Evolutionary conservation across 1,140 invertebrate species (phyloP), one percentile per base, ranked within the genome.

Genomic region (Aradophagus sp.): DNA sequence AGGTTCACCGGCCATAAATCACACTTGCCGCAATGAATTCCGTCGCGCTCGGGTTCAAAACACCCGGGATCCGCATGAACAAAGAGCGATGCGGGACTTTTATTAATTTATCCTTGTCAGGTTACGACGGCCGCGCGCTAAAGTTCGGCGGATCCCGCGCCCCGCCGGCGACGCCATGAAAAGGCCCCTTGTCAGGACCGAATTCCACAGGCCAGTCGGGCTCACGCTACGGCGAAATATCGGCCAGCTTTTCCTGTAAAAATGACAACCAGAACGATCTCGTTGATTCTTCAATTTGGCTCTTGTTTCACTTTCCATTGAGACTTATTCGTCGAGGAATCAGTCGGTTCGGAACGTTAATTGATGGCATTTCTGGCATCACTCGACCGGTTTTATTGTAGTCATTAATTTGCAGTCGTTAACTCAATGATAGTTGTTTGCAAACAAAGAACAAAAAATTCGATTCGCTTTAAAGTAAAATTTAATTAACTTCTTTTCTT

Each of bases 51-150:
- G 34, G 11, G 23, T 39, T 53, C 48, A 53, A 38, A 53, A 27
- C 19, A 31, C 23, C 12, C 19, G 20, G 5, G 7, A 19, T 15
- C 3, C 23, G 1, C 2, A 5, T 12, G 11, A 15, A 32, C 15
- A 27, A 45, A 2, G 15, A 17, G 23, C 31, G 14, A 45, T 17
- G 20, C 10, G n/a, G 35, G 2, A 32, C 41, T 53, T 41, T 42
- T 55, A 55, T 55, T 55, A 55, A 55, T 55, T 55, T 42, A 55
- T 29, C 38, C 52, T 42, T 42, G 27, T 42, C 50, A 20, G 17
- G 50, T 53, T 53, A n/a, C 12, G 15, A 12, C 35, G 8, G 31
- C 35, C 31, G 2, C 17, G 34, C 13, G 34, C 16, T 2, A 10
- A 45, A 13, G n/a, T 31, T 47, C 47, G 34, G 12, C 15, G 16